Evolutionary conservation across 2,113 vertebrate species (phyloP).

Genomic region (Rhegmatorhina hoffmannsi): DNA sequence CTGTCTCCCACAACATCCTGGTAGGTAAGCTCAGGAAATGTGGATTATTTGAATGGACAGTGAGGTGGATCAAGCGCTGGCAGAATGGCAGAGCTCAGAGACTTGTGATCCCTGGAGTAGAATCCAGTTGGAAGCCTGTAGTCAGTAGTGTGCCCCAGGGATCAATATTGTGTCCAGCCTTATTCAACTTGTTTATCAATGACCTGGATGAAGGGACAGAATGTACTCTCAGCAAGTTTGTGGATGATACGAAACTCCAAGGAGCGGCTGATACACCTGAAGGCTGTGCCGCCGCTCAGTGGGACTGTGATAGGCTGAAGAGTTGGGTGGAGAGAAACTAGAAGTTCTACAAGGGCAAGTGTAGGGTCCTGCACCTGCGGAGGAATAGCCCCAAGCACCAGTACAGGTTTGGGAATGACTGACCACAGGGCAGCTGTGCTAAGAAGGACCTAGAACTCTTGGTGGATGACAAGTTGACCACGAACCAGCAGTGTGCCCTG

Average conservation of each 20-base stretch:
- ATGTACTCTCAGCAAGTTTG: not conserved
- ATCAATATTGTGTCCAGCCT: not conserved
- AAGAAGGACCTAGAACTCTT: not conserved
- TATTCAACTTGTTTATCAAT: not conserved
- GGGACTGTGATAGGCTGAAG: not conserved
- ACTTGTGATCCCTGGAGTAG: not conserved
- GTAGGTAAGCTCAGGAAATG: not conserved
- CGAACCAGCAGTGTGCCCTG: not conserved
- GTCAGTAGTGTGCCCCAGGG: not conserved
- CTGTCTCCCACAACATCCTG: not conserved
- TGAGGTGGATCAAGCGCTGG: not conserved
- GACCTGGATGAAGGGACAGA: no score
- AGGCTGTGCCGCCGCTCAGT: not conserved
- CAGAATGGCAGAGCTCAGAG: not conserved
- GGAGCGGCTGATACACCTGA: not conserved
- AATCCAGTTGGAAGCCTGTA: not conserved
- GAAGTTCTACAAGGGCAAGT: not conserved
- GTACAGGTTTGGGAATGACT: not conserved
- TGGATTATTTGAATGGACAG: not conserved
- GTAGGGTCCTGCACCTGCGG: not conserved
- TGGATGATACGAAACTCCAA: not conserved
- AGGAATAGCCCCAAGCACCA: not conserved
- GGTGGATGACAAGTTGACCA: not conserved
- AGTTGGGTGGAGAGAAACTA: not conserved
- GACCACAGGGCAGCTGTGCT: not conserved